Percentiles rank a stretch among this genome's conserved stretches.
Evolutionary conservation across 2,888 invertebrate genomes (phyloP).

Genomic region (Craniophora ligustri): DNA sequence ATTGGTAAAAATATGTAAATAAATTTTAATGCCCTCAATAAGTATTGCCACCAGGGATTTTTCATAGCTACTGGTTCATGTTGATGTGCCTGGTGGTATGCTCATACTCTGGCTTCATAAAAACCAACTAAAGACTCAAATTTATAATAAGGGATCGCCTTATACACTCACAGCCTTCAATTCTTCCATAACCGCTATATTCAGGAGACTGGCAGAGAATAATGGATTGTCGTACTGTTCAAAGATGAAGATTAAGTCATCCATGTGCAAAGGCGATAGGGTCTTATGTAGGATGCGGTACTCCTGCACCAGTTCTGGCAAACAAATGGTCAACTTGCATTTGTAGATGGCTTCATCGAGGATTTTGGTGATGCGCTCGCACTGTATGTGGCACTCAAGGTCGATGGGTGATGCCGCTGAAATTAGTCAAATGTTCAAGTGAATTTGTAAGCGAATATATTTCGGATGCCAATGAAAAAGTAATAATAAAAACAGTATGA

Average conservation of each 20-base stretch:
- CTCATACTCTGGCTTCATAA: no score
- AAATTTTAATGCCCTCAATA: no score
- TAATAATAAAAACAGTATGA: no score
- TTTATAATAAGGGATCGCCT: no score
- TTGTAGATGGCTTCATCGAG: slow-evolving; percentile 84
- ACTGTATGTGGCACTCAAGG: slow-evolving; percentile 85
- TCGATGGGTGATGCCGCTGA: slow-evolving; percentile 81
- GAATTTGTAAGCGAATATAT: background rate
- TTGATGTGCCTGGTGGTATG: no score
- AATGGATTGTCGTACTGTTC: slow-evolving; percentile 82
- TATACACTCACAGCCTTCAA: slow-evolving; percentile 77
- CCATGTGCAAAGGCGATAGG: slow-evolving; percentile 73
- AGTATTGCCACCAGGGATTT: no score
- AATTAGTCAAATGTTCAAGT: slow-evolving; percentile 6
- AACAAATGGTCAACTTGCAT: slow-evolving; percentile 78
- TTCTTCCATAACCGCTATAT: slow-evolving; percentile 78
- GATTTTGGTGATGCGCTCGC: slow-evolving; percentile 86
- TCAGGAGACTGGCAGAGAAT: slow-evolving; percentile 74
- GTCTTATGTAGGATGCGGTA: slow-evolving; percentile 69
- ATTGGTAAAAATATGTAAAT: no score
- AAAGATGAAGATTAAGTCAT: slow-evolving; percentile 79
- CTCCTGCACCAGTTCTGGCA: slow-evolving; percentile 77
- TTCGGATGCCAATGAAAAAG: no score
- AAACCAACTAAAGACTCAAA: no score
- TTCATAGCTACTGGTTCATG: no score